Conservation (phyloP, 1,140 invertebrate species). For the Piezodorus guildinii region DNA sequence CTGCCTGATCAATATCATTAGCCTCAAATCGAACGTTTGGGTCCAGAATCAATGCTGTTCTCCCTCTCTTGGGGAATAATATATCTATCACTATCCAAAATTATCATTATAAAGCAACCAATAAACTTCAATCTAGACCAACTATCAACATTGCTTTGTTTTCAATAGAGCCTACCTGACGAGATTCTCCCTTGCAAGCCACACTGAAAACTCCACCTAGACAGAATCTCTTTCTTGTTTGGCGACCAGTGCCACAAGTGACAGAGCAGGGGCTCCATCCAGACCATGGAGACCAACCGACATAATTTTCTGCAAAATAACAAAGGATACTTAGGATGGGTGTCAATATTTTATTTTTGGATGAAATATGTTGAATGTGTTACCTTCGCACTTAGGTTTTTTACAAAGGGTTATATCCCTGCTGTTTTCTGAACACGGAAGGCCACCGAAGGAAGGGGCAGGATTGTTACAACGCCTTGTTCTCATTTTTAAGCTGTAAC, state of each 20-base stretch:
- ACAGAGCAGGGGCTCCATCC: constrained; percentile 24
- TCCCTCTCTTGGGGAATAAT: too few relatives aligned
- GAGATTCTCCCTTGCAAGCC: constrained; percentile 25
- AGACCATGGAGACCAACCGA: constrained; percentile 22
- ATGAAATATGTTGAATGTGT: not conserved
- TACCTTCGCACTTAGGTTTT: constrained; percentile 31
- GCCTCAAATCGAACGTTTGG: too few relatives aligned
- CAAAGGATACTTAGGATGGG: not conserved
- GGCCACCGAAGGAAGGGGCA: constrained; percentile 44
- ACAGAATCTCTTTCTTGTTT: constrained; percentile 28
- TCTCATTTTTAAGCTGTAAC: constrained; percentile 42
- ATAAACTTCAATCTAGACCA: not conserved
- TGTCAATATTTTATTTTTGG: too few relatives aligned
- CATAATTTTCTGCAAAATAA: not conserved
- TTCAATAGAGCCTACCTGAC: constrained; percentile 26
- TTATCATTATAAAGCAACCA: not conserved
- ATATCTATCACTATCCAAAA: too few relatives aligned
- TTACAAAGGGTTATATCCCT: constrained; percentile 46
- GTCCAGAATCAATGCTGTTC: too few relatives aligned
- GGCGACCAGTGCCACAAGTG: constrained; percentile 23
- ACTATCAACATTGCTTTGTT: not conserved
- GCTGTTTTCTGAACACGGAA: constrained; percentile 42
- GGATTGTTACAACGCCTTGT: constrained; percentile 43
- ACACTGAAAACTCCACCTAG: constrained; percentile 26
- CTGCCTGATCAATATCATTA: too few relatives aligned